A percentile compares a stretch with the other conserved stretches of the same genome.
phyloP scores from a whole-genome alignment of 35 echinoderm and acorn worm species.

The Antedon bifida region DNA sequence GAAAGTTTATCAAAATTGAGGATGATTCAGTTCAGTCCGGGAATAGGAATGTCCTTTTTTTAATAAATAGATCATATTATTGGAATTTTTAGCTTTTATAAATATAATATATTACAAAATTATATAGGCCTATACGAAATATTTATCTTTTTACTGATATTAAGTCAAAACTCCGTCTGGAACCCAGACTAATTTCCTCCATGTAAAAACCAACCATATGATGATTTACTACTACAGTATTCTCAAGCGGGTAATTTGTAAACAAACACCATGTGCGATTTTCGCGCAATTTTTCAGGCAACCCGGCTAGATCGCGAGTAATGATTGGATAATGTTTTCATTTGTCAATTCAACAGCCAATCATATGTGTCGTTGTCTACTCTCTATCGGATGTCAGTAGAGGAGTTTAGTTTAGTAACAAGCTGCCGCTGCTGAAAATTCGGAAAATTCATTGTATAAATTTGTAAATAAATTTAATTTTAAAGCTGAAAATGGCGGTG shows the following conservation, averaged over 20 bases:
- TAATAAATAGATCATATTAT: too few species aligned
- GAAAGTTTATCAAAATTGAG: too few species aligned
- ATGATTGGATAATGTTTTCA: neutral
- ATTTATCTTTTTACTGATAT: too few species aligned
- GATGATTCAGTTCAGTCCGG: too few species aligned
- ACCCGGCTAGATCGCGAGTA: neutral
- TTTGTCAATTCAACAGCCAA: neutral
- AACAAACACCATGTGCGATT: neutral
- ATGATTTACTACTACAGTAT: too few species aligned
- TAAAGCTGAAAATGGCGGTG: slow-evolving; percentile 29
- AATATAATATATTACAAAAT: too few species aligned
- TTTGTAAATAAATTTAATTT: neutral
- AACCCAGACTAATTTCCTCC: too few species aligned
- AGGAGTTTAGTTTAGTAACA: neutral
- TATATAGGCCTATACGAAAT: too few species aligned
- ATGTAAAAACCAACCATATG: too few species aligned
- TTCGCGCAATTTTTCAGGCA: neutral
- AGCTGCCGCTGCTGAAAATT: neutral
- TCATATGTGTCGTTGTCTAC: neutral
- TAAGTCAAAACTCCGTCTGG: too few species aligned
- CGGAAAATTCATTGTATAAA: neutral
- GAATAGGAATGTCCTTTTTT: too few species aligned
- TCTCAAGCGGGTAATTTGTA: neutral
- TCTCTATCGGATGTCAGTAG: neutral
- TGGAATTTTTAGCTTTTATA: too few species aligned